Conservation (phyloP, 2,113 vertebrate species). For the Scomber japonicus region DNA sequence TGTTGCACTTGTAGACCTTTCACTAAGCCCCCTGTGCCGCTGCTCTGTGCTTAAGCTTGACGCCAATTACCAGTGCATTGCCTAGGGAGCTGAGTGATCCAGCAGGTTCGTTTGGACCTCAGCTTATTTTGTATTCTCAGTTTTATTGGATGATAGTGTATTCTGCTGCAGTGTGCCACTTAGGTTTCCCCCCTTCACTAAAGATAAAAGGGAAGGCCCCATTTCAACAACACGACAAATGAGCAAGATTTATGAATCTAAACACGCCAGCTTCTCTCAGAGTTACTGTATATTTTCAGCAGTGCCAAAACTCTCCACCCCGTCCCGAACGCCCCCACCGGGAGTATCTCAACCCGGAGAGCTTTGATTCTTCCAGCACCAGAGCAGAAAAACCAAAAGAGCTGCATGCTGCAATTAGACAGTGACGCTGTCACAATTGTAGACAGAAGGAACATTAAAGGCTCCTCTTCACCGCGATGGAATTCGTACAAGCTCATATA, state of each 20-base stretch:
- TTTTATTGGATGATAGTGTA: slow-evolving; percentile 40
- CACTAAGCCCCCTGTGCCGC: slow-evolving; percentile 1
- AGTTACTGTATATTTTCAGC: slow-evolving; percentile 39
- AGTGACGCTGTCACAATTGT: slow-evolving; percentile 26
- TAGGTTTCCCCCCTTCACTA: background rate
- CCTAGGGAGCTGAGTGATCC: slow-evolving; percentile 24
- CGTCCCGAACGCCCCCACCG: background rate
- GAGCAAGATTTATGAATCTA: slow-evolving; percentile 19
- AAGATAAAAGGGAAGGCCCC: slow-evolving; percentile 35
- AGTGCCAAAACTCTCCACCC: background rate
- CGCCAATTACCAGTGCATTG: slow-evolving; percentile 46
- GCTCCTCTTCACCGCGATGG: background rate
- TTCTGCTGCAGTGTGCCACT: slow-evolving; percentile 39
- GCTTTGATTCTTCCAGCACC: slow-evolving; percentile 40
- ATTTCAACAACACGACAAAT: slow-evolving; percentile 36
- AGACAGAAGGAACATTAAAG: slow-evolving; percentile 61
- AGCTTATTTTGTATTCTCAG: slow-evolving; percentile 38
- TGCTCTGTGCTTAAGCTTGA: slow-evolving; percentile 1
- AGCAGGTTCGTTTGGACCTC: slow-evolving; percentile 38
- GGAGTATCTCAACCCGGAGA: slow-evolving; percentile 29
- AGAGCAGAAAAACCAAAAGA: slow-evolving; percentile 37
- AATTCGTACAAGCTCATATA: slow-evolving; percentile 22
- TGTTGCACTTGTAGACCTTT: slow-evolving; percentile 2
- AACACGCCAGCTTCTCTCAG: slow-evolving; percentile 22
- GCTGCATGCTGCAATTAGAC: slow-evolving; percentile 55